Base-by-base conservation (phyloP, 2,113 vertebrate genomes). In the Rhabdornis inornatus region DNA sequence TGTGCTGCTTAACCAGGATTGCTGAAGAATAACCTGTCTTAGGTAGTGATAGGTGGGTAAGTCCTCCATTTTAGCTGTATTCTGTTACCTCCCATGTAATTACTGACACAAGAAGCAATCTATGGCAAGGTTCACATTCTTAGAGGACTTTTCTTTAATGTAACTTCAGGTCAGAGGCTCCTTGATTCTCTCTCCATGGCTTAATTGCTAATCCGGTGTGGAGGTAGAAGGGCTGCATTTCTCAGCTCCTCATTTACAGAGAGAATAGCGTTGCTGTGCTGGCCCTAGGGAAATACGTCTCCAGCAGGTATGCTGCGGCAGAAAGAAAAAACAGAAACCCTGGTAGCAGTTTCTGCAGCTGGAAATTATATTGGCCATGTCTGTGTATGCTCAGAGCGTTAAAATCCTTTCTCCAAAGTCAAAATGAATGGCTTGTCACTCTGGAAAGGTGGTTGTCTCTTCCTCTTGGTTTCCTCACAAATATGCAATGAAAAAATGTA, bases 161-260 rank as follows among this genome's bases (percentile, higher is more conserved):
- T 45, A 65, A 21, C 5, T 74, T 59, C 24, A 47, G 16, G 16
- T 83, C 22, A 40, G 28, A 30, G 68, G 33, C 15, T 39, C 10
- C 39, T 35, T 47, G 33, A 44, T 60, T 89, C 11, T 56, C 3
- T 52, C 15, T 83, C 18, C 16, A 0, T 47, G 91, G 27, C 44
- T 44, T 1, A 1, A 42, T 31, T 44, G 23, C 10, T 56, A 7
- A 52, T 37, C 25, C 0, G 0, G 23, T 56, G 25, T 4, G 13
- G 49, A 79, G 44, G 31, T 33, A 24, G 33, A 42, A 83, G 55
- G 53, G 60, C 47, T 53, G 6, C 75, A 19, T 53, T 74, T 70
- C 47, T 66, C 13, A 9, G 52, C 39, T 74, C 28, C 42, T 42
- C 5, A 0, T 60, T 66, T 66, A 30, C 31, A 35, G 1, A 3